phyloP scores from a whole-genome alignment of 1,140 invertebrate species.

The Magallana gigas region DNA sequence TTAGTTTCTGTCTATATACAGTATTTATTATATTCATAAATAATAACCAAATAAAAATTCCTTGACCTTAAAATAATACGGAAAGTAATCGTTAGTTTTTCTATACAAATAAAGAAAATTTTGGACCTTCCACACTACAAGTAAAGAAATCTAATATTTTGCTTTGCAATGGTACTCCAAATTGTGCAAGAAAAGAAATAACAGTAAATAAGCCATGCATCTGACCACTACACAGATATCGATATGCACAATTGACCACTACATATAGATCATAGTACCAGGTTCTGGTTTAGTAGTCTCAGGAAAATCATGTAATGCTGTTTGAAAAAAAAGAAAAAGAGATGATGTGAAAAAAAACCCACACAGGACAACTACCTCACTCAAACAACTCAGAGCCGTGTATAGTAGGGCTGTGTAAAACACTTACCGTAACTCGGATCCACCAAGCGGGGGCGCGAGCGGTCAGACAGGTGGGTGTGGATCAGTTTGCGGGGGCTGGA shows the following conservation, averaged over 20 bases:
- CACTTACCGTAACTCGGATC: conserved; percentile 25
- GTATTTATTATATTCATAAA: no score
- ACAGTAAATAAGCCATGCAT: neutral
- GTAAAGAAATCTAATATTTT: no score
- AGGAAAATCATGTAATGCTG: conserved; percentile 1
- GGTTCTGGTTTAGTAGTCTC: neutral
- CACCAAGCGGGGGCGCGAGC: neutral
- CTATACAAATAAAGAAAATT: no score
- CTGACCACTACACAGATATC: neutral
- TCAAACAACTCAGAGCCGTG: no score
- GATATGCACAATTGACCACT: neutral
- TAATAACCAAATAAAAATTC: no score
- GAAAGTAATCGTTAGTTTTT: no score
- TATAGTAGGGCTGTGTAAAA: neutral
- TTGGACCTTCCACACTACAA: no score
- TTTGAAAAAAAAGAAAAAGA: neutral
- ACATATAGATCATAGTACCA: neutral
- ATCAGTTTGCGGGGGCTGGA: conserved; percentile 65
- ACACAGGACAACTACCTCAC: neutral
- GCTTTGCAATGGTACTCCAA: neutral
- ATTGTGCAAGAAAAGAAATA: neutral
- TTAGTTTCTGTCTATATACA: no score
- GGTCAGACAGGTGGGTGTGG: neutral
- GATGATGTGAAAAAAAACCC: no score
- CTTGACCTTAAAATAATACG: no score